Conservation (phyloP, 2,888 invertebrate species). For the Dexiosoma caninum region DNA sequence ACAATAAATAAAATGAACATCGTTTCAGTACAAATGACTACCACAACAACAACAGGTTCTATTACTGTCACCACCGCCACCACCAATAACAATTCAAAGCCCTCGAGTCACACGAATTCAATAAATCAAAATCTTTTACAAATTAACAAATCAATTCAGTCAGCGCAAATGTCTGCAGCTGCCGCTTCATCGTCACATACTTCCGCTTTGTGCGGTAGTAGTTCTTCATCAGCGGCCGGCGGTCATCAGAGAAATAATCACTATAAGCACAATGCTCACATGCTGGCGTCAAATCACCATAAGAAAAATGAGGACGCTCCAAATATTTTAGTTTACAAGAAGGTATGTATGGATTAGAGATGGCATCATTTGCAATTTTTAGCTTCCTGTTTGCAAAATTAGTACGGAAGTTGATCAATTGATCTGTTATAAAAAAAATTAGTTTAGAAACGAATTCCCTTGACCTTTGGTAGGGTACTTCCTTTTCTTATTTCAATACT, state of each 20-base stretch:
- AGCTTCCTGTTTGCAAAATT: too few relatives aligned
- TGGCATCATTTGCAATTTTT: too few relatives aligned
- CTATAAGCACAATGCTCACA: constrained; percentile 19
- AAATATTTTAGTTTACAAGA: constrained; percentile 92
- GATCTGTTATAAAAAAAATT: too few relatives aligned
- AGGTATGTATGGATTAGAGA: constrained; percentile 80
- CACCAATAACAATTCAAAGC: constrained; percentile 61
- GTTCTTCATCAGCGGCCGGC: constrained; percentile 18
- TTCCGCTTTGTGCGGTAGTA: constrained; percentile 24
- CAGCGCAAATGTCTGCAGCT: constrained; percentile 38
- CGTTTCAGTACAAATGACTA: constrained; percentile 30
- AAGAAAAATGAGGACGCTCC: constrained; percentile 85
- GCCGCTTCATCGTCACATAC: constrained; percentile 39
- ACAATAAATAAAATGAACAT: neutral
- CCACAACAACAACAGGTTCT: constrained; percentile 26
- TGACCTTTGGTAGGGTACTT: too few relatives aligned
- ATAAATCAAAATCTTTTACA: constrained; percentile 51
- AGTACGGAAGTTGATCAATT: too few relatives aligned
- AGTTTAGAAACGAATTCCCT: too few relatives aligned
- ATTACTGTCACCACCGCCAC: constrained; percentile 63
- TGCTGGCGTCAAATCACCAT: constrained; percentile 62
- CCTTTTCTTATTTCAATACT: too few relatives aligned
- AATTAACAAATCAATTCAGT: constrained; percentile 34
- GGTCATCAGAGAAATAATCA: constrained; percentile 50
- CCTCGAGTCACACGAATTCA: constrained; percentile 35